A percentile compares a stretch with the other conserved stretches of the same genome.
These are phyloP conservation scores for Hydrolagus colliei DNA, from an alignment of 2,797 vertebrate species.

Conservation along the genomic window DNA sequence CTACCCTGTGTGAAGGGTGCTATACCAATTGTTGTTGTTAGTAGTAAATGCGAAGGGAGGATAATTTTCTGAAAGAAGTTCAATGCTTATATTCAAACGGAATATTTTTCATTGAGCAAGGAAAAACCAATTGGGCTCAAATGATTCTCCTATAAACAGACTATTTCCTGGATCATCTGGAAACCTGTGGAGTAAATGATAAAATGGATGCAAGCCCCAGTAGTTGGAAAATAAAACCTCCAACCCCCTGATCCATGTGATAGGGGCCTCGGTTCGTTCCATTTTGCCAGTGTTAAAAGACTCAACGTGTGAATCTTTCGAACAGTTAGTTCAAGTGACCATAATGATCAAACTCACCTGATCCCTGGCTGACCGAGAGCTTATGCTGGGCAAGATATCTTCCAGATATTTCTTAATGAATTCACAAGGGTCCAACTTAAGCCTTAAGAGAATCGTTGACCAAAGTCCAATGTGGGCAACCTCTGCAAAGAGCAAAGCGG, in stretches of 20 bases:
- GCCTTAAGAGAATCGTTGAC: constrained; percentile 71
- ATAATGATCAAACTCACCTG: constrained; percentile 56
- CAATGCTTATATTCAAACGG: neutral
- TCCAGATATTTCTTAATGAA: constrained; percentile 80
- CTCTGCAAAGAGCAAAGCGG: constrained; percentile 49
- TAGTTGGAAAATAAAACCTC: too few relatives aligned
- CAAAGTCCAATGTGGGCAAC: constrained; percentile 68
- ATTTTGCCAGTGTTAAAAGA: neutral
- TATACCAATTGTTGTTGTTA: too few relatives aligned
- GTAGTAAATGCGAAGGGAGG: too few relatives aligned
- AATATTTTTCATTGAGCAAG: constrained; percentile 21
- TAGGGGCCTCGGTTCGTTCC: too few relatives aligned
- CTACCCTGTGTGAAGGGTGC: too few relatives aligned
- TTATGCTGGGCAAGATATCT: constrained; percentile 68
- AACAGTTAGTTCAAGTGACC: too few relatives aligned
- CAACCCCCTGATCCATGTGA: neutral
- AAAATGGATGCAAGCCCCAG: too few relatives aligned
- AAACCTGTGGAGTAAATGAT: too few relatives aligned
- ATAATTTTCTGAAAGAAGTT: too few relatives aligned
- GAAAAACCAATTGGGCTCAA: constrained; percentile 34
- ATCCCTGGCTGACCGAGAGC: constrained; percentile 59
- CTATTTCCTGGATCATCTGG: too few relatives aligned
- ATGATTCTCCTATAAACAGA: too few relatives aligned
- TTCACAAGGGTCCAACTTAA: constrained; percentile 76
- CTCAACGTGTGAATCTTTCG: neutral